Base-by-base conservation (phyloP, 2,888 invertebrate species). In the Phengaris alcon region DNA sequence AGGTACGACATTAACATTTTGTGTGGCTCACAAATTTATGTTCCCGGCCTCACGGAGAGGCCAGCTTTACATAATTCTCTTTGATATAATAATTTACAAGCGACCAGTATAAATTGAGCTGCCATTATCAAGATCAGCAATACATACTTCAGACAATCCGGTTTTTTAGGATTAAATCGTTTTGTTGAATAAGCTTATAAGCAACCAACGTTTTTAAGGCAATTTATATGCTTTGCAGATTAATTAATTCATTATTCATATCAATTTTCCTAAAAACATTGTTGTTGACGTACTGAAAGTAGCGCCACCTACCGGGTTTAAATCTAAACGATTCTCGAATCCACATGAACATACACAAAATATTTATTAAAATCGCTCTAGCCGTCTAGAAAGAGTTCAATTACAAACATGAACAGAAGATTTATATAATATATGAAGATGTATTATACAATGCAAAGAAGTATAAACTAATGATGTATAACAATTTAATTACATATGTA, bases 61-160 rank as follows among this genome's bases (percentile, higher is more conserved):
- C 64, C 64, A 64, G 64, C 64, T 64, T 64, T 64, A 64, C 64
- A 64, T 64, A 64, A 64, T 64, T 44, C 64, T 64, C 64, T 64
- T 64, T 64, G 64, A 64, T 64, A 64, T 64, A 64, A 64, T 64
- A 64, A 64, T 64, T 64, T 35, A 64, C 64, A 13, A 64, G 64
- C 64, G 64, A 64, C 64, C 64, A 64, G 35, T 35, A 44, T 64
- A 64, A 64, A 44, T 13, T 64, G 64, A 64, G 64, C 64, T 44
- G 35, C 64, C 35, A 10, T 12, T 35, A 64, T 64, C 64, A 64
- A 64, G 64, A 64, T 64, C 64, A 64, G 35, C 64, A 35, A 22
- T 64, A 64, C 64, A 10, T 15, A 55, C 55, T 59, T 15, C 59
- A 64, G 35, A 64, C 64, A 64, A 64, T 35, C 64, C 64, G 64